Evolutionary conservation across 1,140 invertebrate genomes (phyloP).

Genomic region (Zaprionus vittiger): DNA sequence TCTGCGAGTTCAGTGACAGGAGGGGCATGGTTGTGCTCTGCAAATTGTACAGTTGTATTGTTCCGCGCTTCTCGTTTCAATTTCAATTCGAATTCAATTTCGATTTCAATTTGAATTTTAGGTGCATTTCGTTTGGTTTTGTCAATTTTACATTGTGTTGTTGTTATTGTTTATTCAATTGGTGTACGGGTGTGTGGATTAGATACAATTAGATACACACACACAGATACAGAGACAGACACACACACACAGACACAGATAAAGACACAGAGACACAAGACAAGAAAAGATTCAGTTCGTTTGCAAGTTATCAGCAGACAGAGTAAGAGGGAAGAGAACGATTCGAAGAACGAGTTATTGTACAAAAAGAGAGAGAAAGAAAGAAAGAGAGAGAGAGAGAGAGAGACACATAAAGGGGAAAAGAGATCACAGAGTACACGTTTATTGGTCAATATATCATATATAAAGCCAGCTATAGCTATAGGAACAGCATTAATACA

Average conservation of each 20-base stretch:
- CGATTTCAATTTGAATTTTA: conserved; percentile 37
- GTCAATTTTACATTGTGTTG: conserved; percentile 62
- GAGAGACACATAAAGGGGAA: conserved; percentile 73
- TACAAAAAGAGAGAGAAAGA: conserved; percentile 50
- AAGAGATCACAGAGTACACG: conserved; percentile 75
- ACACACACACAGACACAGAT: conserved; percentile 43
- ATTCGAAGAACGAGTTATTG: conserved; percentile 41
- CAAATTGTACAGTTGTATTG: conserved; percentile 85
- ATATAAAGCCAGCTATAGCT: conserved; percentile 43
- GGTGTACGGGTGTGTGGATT: conserved; percentile 36
- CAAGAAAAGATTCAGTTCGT: conserved; percentile 20
- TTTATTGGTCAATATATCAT: conserved; percentile 65
- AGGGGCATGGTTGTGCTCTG: conserved; percentile 88
- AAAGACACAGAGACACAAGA: conserved; percentile 48
- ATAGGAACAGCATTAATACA: conserved; percentile 48
- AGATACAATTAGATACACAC: conserved; percentile 45
- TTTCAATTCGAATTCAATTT: conserved; percentile 46
- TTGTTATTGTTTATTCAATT: conserved; percentile 27
- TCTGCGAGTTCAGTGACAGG: conserved; percentile 86
- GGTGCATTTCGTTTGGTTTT: conserved; percentile 41
- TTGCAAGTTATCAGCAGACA: conserved; percentile 39
- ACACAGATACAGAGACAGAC: conserved; percentile 46
- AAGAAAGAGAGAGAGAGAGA: conserved; percentile 52
- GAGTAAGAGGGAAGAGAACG: conserved; percentile 35
- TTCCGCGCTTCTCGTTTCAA: conserved; percentile 77